A percentile compares a stretch with the other conserved stretches of the same genome.
Conservation (phyloP, 2,888 invertebrate genomes). For the Barypeithes pellucidus region DNA sequence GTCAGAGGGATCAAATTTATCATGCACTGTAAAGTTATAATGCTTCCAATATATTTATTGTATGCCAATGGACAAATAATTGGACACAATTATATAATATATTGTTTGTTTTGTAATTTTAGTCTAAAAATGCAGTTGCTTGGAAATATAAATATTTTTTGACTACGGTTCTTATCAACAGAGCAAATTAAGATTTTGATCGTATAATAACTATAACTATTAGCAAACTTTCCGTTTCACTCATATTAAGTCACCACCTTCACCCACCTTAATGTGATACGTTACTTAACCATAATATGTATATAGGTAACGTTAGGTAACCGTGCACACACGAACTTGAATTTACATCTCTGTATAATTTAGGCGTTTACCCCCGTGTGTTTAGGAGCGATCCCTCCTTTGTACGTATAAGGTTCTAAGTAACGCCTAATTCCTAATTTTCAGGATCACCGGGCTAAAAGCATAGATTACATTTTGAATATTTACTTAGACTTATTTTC, state of each 20-base stretch:
- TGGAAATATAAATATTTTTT: no score
- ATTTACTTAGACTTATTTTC: slow-evolving; percentile 10
- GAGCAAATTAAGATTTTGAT: no score
- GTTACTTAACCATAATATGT: slow-evolving; percentile 18
- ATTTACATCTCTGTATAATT: slow-evolving; percentile 34
- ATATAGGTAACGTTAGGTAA: slow-evolving; percentile 36
- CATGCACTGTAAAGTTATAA: no score
- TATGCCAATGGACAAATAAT: no score
- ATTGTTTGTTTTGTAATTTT: no score
- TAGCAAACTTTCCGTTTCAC: background rate
- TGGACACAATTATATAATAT: no score
- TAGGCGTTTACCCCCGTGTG: slow-evolving; percentile 6
- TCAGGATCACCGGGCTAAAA: slow-evolving; percentile 22
- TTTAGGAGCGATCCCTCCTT: slow-evolving; percentile 18
- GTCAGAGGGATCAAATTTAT: no score
- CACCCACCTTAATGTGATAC: slow-evolving; percentile 10
- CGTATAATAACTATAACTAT: no score
- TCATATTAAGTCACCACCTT: slow-evolving; percentile 13
- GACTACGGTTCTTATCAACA: no score
- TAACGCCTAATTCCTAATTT: slow-evolving; percentile 24
- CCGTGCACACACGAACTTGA: slow-evolving; percentile 22
- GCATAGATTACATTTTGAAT: slow-evolving; percentile 21
- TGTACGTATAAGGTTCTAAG: slow-evolving; percentile 25
- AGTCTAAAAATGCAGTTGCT: no score
- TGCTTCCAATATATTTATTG: no score